Percentiles rank a stretch among this genome's conserved stretches.
phyloP scores from a whole-genome alignment of 2,888 invertebrate genomes.

The Endomychus coccineus region DNA sequence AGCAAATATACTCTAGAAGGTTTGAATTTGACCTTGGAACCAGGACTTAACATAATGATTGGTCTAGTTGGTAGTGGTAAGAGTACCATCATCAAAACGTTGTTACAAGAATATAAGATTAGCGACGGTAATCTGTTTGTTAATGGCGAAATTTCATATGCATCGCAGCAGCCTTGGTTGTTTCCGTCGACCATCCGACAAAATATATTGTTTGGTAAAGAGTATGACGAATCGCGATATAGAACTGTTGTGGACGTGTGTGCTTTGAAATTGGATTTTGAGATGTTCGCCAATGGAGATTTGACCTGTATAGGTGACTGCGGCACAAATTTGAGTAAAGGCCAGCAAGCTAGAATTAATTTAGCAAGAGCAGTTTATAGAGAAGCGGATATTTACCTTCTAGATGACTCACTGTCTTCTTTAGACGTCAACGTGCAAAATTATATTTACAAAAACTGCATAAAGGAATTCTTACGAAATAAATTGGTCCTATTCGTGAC shows the following conservation, averaged over 20 bases:
- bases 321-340: constrained; percentile 74
- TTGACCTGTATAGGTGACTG: constrained; percentile 71
- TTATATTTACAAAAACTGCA: constrained; percentile 59
- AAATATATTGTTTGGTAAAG: constrained; percentile 69
- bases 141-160: constrained; percentile 49
- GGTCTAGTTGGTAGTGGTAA: constrained; percentile 64
- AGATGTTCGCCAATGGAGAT: constrained; percentile 54
- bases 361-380: constrained; percentile 68
- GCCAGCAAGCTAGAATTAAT: constrained; percentile 69
- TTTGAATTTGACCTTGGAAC: constrained; percentile 42
- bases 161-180: constrained; percentile 58
- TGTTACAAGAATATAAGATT: constrained; percentile 39
- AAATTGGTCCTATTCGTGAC: constrained; percentile 27
- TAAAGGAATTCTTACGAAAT: constrained; percentile 27
- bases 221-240: constrained; percentile 50
- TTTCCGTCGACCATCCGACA: constrained; percentile 57
- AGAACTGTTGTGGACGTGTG: constrained; percentile 56
- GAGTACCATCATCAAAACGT: constrained; percentile 41
- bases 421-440: constrained; percentile 69
- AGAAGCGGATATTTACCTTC: constrained; percentile 67
- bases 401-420: constrained; percentile 75
- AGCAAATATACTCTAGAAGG: constrained; percentile 38
- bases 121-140: constrained; percentile 40
- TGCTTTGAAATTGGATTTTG: constrained; percentile 54
- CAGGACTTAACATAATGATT: constrained; percentile 48